Conservation (phyloP, 1,140 invertebrate species). For the Centruroides sculpturatus region DNA sequence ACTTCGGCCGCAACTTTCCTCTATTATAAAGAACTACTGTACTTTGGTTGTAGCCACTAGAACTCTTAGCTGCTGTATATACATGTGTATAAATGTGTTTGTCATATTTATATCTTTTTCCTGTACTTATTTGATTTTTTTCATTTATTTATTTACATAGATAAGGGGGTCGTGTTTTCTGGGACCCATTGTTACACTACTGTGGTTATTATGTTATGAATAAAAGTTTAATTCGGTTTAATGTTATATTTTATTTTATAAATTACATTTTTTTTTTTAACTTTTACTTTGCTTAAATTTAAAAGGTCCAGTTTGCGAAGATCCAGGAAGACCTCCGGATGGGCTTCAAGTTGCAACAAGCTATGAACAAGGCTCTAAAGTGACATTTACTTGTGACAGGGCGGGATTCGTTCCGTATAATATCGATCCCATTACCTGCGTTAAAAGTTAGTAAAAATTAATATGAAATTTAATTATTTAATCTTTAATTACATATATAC, state of each 20-base stretch:
- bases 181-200: no score
- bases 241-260: not conserved
- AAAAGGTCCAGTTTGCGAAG: slow-evolving; percentile 69
- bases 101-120: no score
- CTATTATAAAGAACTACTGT: no score
- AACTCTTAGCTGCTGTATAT: no score
- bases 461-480: not conserved
- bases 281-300: not conserved
- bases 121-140: no score
- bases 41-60: no score
- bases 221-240: no score
- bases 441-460: slow-evolving; percentile 26
- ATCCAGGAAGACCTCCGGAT: slow-evolving; percentile 84
- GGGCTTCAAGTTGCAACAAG: slow-evolving; percentile 74
- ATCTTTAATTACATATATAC: not conserved
- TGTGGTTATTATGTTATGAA: no score
- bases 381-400: slow-evolving; percentile 73
- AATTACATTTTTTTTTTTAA: not conserved
- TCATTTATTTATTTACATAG: no score
- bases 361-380: slow-evolving; percentile 82
- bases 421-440: slow-evolving; percentile 74
- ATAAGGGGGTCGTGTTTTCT: no score
- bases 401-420: slow-evolving; percentile 88
- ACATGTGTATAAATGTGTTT: no score
- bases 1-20: no score